A percentile compares a stretch with the other conserved stretches of the same genome.
These are phyloP conservation scores for Peromyscus maniculatus DNA, from an alignment of 2,113 vertebrate genomes.

Conservation along the genomic window DNA sequence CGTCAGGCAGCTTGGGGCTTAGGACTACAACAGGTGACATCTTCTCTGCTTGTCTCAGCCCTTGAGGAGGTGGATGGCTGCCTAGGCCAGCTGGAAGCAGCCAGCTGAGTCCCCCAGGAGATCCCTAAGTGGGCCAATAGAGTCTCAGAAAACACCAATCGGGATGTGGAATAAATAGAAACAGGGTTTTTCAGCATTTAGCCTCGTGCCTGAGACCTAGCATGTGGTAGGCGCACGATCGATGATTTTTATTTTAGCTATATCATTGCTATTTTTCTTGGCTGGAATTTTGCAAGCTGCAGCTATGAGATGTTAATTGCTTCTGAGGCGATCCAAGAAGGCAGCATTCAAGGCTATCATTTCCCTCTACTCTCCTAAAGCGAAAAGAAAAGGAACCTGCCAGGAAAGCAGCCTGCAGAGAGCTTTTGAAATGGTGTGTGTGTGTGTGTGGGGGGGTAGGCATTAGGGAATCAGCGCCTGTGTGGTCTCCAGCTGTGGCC, in stretches of 20 bases:
- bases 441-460: neutral
- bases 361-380: neutral
- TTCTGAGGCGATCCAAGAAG: neutral
- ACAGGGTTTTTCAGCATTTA: neutral
- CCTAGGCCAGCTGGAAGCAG: neutral
- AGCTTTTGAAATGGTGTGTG: neutral
- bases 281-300: neutral
- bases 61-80: accelerated
- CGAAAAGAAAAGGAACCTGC: neutral
- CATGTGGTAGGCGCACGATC: neutral
- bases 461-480: neutral
- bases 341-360: neutral
- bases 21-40: accelerated
- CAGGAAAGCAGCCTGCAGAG: neutral
- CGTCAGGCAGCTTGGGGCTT: neutral
- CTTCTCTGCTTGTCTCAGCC: neutral
- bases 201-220: neutral
- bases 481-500: neutral
- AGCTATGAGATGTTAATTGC: neutral
- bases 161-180: neutral
- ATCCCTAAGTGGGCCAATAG: accelerated
- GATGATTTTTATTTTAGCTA: neutral
- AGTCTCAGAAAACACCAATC: neutral
- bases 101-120: neutral
- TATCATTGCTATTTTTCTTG: neutral